Conservation (phyloP, 2,797 vertebrate species). For the Hylomyscus alleni region DNA sequence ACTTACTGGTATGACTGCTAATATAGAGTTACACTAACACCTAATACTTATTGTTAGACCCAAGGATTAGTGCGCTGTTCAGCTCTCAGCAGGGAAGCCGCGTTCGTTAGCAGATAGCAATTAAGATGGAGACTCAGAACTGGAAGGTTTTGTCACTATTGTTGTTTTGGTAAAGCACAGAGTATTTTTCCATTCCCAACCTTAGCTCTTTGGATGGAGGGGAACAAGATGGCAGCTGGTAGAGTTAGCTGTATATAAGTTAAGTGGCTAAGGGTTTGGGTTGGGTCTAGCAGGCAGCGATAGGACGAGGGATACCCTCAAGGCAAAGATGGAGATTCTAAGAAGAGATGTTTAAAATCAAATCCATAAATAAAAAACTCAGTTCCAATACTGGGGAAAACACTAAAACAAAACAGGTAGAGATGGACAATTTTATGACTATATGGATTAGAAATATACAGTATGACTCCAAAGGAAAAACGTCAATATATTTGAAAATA, state of each 20-base stretch:
- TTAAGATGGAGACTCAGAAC: not conserved
- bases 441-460: not conserved
- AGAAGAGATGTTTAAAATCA: not conserved
- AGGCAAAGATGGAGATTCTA: not conserved
- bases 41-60: not conserved
- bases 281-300: not conserved
- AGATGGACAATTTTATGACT: not conserved
- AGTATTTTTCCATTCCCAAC: not conserved
- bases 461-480: not conserved
- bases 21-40: too few species aligned
- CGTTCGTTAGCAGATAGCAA: not conserved
- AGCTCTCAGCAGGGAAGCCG: not conserved
- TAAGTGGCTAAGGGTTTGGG: not conserved
- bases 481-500: slow-evolving; percentile 7
- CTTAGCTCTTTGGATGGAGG: not conserved
- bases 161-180: not conserved
- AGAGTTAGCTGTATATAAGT: not conserved
- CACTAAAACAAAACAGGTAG: not conserved
- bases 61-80: not conserved
- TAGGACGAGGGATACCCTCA: not conserved
- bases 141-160: not conserved
- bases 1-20: not conserved
- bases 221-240: not conserved
- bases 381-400: not conserved
- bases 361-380: not conserved